Evolutionary conservation across 2,797 vertebrate species (phyloP).

Genomic region (Falco naumanni): DNA sequence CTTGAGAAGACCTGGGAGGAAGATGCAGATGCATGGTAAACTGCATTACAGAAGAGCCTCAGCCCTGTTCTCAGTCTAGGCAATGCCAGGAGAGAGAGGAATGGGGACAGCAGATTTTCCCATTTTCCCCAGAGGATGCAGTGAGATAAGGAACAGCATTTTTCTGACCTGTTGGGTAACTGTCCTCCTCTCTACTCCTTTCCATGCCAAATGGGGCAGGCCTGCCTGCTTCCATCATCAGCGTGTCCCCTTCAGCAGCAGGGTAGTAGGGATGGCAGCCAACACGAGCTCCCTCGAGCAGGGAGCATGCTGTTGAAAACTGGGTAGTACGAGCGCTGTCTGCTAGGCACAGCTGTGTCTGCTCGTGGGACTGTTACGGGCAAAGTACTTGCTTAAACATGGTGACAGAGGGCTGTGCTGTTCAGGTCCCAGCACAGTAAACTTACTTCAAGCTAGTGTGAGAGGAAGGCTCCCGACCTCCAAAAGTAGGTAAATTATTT

Average conservation of each 20-base stretch:
- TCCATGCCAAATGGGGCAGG: neutral
- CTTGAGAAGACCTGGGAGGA: neutral
- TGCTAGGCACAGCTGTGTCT: neutral
- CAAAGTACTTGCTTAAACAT: neutral
- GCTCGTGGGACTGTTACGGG: neutral
- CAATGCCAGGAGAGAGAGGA: neutral
- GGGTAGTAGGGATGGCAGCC: neutral
- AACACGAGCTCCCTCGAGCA: neutral
- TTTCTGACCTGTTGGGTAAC: neutral
- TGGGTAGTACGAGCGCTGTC: neutral
- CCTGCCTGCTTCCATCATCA: neutral
- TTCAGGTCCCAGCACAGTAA: neutral
- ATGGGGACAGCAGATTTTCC: neutral
- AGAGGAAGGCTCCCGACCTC: neutral
- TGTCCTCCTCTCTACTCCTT: neutral
- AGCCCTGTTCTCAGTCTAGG: neutral
- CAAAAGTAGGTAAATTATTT: neutral
- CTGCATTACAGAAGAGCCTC: neutral
- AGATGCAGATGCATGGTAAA: neutral
- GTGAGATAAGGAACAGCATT: neutral
- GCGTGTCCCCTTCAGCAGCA: neutral
- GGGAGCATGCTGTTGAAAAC: neutral
- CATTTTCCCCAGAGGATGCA: neutral
- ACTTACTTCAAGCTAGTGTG: too few species aligned
- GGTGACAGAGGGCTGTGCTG: neutral